Base-by-base conservation (phyloP, 2,113 vertebrate genomes). In the Anhinga rufa region DNA sequence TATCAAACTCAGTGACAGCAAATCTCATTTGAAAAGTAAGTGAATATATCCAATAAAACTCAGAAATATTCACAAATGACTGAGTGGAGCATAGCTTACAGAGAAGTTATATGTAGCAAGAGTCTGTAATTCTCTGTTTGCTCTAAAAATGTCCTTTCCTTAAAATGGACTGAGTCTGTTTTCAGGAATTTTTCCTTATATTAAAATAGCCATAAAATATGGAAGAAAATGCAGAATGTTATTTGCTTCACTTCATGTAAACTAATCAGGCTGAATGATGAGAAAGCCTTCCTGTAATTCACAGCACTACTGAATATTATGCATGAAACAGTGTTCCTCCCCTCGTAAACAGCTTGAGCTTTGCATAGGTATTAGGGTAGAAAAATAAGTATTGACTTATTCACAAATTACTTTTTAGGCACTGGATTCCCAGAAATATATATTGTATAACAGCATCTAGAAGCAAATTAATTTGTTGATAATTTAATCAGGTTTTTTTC, bases 371-470 rank as follows among this genome's bases (percentile, higher is more conserved):
- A 72, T 48, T 75, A 49, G 18, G 42, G 49, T 12, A 92, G 88
- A 88, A 92, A 96, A 88, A 91, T 49, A 92, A 79, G 88, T 61
- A 54, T 52, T 96, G 90, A 86, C 74, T 93, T 89, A 94, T 72
- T 91, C 95, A 96, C 71, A 58, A 51, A 58, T 76, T 77, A 36
- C 69, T 87, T 92, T 93, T 85, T 80, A 91, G 70, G 51, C 70
- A 51, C 58, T 70, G 52, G 31, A 54, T 96, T 96, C 94, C 75
- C 92, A 92, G 84, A 89, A 95, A 79, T 74, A 2, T 16, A 12
- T 61, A 40, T 61, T 86, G 71, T 86, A 11, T 65, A 60, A 72
- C 70, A 92, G 51, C 87, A 74, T 38, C 65, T 54, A 57, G 74
- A 87, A 87, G 62, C 77, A 92, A 84, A 85, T 82, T 2, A 28